Conservation (phyloP, 1,140 invertebrate species). For the Belonocnema kinseyi region DNA sequence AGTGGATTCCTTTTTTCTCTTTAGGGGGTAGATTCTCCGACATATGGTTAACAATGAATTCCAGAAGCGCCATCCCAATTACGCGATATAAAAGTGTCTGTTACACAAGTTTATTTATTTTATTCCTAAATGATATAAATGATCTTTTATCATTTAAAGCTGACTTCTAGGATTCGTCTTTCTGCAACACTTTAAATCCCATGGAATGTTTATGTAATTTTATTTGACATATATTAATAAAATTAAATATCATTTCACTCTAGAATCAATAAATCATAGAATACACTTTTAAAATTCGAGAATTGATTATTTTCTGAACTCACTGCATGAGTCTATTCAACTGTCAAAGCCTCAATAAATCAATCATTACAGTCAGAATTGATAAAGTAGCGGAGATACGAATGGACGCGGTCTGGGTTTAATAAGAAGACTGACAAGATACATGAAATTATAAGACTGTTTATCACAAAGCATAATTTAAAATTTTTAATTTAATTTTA, state of each 20-base stretch:
- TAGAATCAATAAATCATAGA: not conserved
- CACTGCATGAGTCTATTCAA: not conserved
- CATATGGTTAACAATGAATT: conserved; percentile 63
- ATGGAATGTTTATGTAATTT: too few species aligned
- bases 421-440: conserved; percentile 17
- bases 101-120: conserved; percentile 31
- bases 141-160: not conserved
- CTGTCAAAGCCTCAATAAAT: conserved; percentile 13
- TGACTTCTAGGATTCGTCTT: not conserved
- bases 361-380: conserved; percentile 3
- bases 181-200: too few species aligned
- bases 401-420: not conserved
- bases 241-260: not conserved
- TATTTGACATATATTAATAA: not conserved
- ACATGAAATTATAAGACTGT: conserved; percentile 21
- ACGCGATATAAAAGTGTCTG: conserved; percentile 35
- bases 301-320: conserved; percentile 1
- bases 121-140: not conserved
- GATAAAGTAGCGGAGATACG: conserved; percentile 1
- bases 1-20: conserved; percentile 52
- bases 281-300: not conserved
- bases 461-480: conserved; percentile 1
- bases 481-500: too few species aligned
- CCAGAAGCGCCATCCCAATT: conserved; percentile 41
- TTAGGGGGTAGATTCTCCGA: conserved; percentile 63